These are phyloP conservation scores for Spea hammondii DNA, from an alignment of 2,797 vertebrate species.

Conservation along the genomic window DNA sequence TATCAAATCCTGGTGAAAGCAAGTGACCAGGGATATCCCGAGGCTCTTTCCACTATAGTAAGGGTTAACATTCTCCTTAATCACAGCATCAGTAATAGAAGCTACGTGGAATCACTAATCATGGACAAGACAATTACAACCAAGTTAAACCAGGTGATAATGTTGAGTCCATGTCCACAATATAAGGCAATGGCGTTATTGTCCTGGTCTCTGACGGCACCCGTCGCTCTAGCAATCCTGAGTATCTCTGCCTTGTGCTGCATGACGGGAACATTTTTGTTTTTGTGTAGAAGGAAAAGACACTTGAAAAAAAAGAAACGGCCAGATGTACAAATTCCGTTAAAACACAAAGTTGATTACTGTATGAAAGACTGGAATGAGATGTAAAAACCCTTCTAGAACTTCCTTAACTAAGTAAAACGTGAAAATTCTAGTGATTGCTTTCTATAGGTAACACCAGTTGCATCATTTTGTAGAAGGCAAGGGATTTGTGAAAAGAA, in stretches of 20 bases:
- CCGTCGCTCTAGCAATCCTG: conserved; percentile 19
- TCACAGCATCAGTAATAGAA: conserved; percentile 60
- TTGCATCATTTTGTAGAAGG: no score
- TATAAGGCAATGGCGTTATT: not conserved
- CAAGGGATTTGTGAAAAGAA: no score
- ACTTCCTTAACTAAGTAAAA: not conserved
- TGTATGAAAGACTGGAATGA: conserved; percentile 36
- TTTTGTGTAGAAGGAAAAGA: conserved; percentile 37
- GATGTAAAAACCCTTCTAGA: conserved; percentile 12
- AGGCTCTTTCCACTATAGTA: conserved; percentile 69
- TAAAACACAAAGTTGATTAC: conserved; percentile 34
- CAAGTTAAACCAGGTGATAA: conserved; percentile 21
- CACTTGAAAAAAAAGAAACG: conserved; percentile 33
- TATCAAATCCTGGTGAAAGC: conserved; percentile 73
- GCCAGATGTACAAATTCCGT: conserved; percentile 42
- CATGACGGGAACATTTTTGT: conserved; percentile 22
- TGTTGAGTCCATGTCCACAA: conserved; percentile 26
- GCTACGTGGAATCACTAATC: conserved; percentile 50
- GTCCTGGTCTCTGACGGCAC: conserved; percentile 21
- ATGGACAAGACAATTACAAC: conserved; percentile 6
- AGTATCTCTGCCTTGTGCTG: conserved; percentile 32
- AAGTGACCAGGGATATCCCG: conserved; percentile 71
- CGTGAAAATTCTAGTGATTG: no score
- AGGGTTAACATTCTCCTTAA: conserved; percentile 77
- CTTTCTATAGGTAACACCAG: no score